Evolutionary conservation across 2,888 invertebrate genomes (phyloP).

Genomic region (Tromatobia lineatoria): DNA sequence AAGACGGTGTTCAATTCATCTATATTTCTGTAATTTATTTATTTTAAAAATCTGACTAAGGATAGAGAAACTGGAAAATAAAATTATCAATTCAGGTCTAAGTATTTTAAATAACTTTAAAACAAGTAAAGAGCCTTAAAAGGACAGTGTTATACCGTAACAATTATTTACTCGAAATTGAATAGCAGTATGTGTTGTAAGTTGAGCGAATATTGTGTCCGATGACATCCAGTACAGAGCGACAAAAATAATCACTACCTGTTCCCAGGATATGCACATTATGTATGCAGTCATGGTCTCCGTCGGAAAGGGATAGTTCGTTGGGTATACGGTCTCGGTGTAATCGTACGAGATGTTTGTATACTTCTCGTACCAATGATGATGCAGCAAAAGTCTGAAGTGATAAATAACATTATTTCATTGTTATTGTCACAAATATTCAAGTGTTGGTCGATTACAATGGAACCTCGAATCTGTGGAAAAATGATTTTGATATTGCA

Average conservation of each 20-base stretch:
- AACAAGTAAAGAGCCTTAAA: not conserved
- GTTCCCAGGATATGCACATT: constrained; percentile 64
- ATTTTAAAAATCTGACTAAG: no score
- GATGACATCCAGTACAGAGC: constrained; percentile 67
- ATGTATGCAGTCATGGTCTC: constrained; percentile 60
- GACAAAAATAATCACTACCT: constrained; percentile 62
- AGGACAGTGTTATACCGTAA: not conserved
- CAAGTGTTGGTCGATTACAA: no score
- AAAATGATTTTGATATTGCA: no score
- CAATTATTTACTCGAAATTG: constrained; percentile 63
- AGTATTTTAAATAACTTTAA: not conserved
- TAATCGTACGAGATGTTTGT: constrained; percentile 64
- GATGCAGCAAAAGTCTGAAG: constrained; percentile 54
- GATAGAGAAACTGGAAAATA: no score
- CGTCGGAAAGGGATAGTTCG: constrained; percentile 61
- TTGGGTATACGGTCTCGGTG: constrained; percentile 64
- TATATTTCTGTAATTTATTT: not conserved
- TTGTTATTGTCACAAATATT: no score
- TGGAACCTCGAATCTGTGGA: no score
- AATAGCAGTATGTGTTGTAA: constrained; percentile 66
- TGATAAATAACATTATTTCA: not conserved
- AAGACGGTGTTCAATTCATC: not conserved
- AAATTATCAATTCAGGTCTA: no score
- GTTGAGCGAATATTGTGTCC: constrained; percentile 67
- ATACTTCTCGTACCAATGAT: constrained; percentile 28